Evolutionary conservation across 2,113 vertebrate genomes (phyloP).

Genomic region (Perca schrenkii): DNA sequence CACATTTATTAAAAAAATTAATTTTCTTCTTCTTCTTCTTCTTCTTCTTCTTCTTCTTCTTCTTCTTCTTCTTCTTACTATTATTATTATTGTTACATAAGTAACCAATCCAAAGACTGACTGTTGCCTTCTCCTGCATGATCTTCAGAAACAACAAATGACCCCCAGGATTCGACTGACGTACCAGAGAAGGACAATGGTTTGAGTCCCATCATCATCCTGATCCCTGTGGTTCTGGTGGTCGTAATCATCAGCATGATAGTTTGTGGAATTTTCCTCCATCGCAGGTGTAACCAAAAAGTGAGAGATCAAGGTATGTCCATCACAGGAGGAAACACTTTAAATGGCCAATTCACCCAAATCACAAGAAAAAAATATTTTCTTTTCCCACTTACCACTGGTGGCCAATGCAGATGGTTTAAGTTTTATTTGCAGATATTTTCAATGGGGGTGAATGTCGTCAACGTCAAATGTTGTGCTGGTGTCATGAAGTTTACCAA

Average conservation of each 20-base stretch:
- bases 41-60: too few relatives aligned
- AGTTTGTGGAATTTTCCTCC: conserved; percentile 57
- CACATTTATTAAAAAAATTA: background rate
- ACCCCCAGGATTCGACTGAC: fast-evolving
- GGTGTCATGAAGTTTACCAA: background rate
- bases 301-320: conserved; percentile 50
- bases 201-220: conserved; percentile 43
- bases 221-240: conserved; percentile 67
- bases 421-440: background rate
- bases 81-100: too few relatives aligned
- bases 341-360: background rate
- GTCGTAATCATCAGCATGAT: conserved; percentile 51
- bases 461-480: background rate
- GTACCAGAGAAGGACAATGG: fast-evolving
- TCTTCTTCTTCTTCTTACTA: too few relatives aligned
- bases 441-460: background rate
- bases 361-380: background rate
- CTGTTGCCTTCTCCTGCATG: background rate
- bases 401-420: background rate
- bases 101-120: background rate
- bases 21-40: too few relatives aligned
- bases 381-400: background rate
- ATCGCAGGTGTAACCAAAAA: conserved; percentile 49
- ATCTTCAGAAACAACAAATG: fast-evolving
- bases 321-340: background rate